Percentiles rank a stretch among this genome's conserved stretches.
These are phyloP conservation scores for Gambusia holbrooki DNA, from an alignment of 2,113 vertebrate species.

Conservation along the genomic window DNA sequence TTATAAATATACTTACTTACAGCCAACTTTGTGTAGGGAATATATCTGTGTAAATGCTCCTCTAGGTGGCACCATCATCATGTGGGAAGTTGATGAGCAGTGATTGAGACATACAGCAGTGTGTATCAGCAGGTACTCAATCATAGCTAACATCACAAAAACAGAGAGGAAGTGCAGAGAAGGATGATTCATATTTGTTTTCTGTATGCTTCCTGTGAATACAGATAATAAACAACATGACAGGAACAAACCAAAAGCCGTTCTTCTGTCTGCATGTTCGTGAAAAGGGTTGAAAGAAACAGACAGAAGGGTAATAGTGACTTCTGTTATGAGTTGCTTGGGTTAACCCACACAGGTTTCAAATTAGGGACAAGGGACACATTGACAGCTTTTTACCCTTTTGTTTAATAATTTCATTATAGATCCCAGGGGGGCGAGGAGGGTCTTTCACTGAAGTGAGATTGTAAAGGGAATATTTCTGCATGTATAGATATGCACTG, in stretches of 20 bases:
- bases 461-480: not conserved
- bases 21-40: not conserved
- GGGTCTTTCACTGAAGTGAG: slow-evolving; percentile 33
- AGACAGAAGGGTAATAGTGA: slow-evolving; percentile 50
- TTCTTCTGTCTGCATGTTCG: slow-evolving; percentile 48
- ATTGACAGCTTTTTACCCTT: slow-evolving; percentile 54
- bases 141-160: not conserved
- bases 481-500: no score
- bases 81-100: slow-evolving; percentile 37
- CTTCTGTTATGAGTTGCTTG: slow-evolving; percentile 2
- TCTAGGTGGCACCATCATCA: slow-evolving; percentile 75
- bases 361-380: slow-evolving; percentile 46
- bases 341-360: slow-evolving; percentile 6
- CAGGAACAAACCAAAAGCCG: not conserved
- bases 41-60: slow-evolving; percentile 54
- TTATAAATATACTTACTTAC: not conserved
- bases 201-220: not conserved
- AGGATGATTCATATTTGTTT: not conserved
- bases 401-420: slow-evolving; percentile 59
- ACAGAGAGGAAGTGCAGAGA: not conserved
- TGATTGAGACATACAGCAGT: slow-evolving; percentile 29
- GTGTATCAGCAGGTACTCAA: slow-evolving; percentile 16
- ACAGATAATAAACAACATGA: not conserved
- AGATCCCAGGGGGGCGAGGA: slow-evolving; percentile 15
- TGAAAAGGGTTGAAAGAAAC: slow-evolving; percentile 60